phyloP scores from a whole-genome alignment of 2,113 vertebrate genomes.

The Ginglymostoma cirratum region DNA sequence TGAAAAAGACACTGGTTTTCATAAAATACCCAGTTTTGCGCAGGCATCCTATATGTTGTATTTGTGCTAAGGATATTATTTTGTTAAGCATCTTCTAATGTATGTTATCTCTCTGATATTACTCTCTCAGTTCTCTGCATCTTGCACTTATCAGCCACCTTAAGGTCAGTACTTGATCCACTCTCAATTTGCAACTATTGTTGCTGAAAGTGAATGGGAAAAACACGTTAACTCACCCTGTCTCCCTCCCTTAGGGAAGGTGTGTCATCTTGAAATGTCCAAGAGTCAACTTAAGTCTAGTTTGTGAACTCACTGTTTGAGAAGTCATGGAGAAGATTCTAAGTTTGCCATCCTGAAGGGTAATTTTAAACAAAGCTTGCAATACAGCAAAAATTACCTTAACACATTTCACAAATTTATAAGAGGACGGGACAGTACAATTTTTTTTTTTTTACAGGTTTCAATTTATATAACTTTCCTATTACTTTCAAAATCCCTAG shows the following conservation, averaged over 20 bases:
- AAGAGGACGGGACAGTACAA: background rate
- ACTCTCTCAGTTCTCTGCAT: background rate
- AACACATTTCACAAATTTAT: background rate
- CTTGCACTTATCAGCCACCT: background rate
- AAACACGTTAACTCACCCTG: background rate
- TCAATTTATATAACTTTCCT: background rate
- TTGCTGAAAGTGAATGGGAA: background rate
- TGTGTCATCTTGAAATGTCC: background rate
- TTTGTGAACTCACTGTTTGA: background rate
- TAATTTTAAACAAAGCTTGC: background rate
- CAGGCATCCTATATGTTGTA: background rate
- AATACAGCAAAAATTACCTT: background rate
- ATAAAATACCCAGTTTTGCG: background rate
- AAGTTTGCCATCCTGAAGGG: too few relatives aligned
- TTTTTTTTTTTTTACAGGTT: background rate
- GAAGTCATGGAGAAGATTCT: background rate
- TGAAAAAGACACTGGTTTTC: slow-evolving; percentile 6
- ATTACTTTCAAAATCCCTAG: background rate
- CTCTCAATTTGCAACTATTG: background rate
- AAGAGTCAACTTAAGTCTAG: background rate
- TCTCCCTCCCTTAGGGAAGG: background rate
- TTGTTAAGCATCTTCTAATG: background rate
- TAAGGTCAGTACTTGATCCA: background rate
- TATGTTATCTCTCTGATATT: background rate
- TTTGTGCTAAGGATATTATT: background rate